Percentiles rank a stretch among this genome's conserved stretches.
These are phyloP conservation scores for Rhimphoctona megacephalus DNA, from an alignment of 2,888 invertebrate genomes.

Conservation along the genomic window DNA sequence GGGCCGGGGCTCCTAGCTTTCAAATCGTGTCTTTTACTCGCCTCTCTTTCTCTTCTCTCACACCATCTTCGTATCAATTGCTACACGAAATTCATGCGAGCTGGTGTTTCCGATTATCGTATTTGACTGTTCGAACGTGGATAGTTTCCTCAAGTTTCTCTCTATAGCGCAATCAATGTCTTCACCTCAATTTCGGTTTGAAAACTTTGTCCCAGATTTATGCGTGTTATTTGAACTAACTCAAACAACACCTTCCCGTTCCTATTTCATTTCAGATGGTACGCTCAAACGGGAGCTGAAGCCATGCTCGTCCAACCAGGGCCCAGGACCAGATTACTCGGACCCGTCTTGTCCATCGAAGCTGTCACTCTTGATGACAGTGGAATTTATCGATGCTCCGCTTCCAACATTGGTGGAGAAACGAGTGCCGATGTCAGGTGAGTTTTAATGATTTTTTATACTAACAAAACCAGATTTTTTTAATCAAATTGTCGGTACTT, in stretches of 20 bases:
- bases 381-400: slow-evolving; percentile 89
- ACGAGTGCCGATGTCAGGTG: slow-evolving; percentile 88
- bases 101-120: neutral
- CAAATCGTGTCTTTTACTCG: neutral
- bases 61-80: slow-evolving; percentile 18
- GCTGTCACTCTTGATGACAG: slow-evolving; percentile 90
- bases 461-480: neutral
- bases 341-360: slow-evolving; percentile 90
- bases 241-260: neutral
- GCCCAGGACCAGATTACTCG: slow-evolving; percentile 88
- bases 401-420: slow-evolving; percentile 90
- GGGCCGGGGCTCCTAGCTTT: neutral
- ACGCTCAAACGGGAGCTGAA: slow-evolving; percentile 88
- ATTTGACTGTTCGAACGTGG: neutral
- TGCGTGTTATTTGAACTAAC: neutral
- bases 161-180: neutral
- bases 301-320: slow-evolving; percentile 88
- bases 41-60: neutral
- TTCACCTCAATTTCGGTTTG: neutral
- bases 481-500: too few species aligned
- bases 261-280: slow-evolving; percentile 86
- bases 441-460: neutral
- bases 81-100: neutral
- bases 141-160: neutral
- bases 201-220: neutral